Percentiles rank a stretch among this genome's conserved stretches.
Conservation (phyloP, 2,888 invertebrate genomes). For the Cephus pulcher region DNA sequence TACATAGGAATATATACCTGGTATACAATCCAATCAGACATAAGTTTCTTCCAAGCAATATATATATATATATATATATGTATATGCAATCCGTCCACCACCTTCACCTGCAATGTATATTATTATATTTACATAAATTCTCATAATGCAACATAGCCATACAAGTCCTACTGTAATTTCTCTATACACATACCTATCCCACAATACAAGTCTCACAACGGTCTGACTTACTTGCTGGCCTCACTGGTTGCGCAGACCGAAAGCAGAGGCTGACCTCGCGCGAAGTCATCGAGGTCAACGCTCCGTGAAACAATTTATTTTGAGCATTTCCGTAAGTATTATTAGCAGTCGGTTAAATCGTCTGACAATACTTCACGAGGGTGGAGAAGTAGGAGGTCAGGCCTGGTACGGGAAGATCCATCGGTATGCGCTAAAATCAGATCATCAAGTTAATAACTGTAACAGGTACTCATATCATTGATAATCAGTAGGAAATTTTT, state of each 20-base stretch:
- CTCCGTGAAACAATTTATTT: conserved; percentile 33
- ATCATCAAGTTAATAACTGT: not conserved
- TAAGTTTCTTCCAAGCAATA: not conserved
- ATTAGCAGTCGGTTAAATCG: conserved; percentile 28
- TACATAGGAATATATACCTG: not conserved
- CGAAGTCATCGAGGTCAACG: conserved; percentile 29
- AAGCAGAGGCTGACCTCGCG: conserved; percentile 13
- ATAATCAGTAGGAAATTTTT: not conserved
- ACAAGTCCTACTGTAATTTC: not conserved
- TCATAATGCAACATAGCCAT: too few species aligned
- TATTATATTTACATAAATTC: too few species aligned
- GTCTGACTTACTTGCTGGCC: not conserved
- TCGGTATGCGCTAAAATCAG: not conserved
- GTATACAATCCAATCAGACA: not conserved
- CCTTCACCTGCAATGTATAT: too few species aligned
- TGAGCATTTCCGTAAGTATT: conserved; percentile 34
- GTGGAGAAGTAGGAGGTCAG: not conserved
- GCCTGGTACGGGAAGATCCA: not conserved
- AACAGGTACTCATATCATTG: too few species aligned
- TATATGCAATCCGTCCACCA: too few species aligned
- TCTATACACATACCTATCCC: not conserved
- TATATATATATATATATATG: not conserved
- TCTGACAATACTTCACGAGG: conserved; percentile 26
- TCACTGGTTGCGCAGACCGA: not conserved
- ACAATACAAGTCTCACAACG: not conserved